Percentiles rank a stretch among this genome's conserved stretches.
Evolutionary conservation across 23 tunicate genomes (phyloP).

Genomic region (Clavelina lepadiformis): DNA sequence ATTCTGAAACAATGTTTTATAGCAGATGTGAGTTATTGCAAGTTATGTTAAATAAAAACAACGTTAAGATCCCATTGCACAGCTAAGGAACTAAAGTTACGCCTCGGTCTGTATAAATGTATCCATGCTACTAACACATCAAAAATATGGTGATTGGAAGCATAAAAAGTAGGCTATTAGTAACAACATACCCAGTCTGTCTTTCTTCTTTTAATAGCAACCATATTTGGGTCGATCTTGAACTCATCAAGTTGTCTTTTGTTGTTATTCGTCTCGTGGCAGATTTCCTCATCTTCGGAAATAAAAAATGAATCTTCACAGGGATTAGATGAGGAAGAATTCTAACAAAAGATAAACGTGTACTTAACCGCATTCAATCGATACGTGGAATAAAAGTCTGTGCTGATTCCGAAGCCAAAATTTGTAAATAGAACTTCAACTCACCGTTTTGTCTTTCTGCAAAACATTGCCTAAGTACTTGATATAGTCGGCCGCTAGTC

Average conservation of each 20-base stretch:
- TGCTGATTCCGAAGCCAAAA: neutral
- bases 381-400: neutral
- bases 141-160: too few species aligned
- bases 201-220: constrained; percentile 38
- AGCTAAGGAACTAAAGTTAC: too few species aligned
- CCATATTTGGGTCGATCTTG: constrained; percentile 24
- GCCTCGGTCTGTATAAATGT: too few species aligned
- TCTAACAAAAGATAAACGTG: too few species aligned
- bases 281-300: neutral
- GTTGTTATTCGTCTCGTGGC: neutral
- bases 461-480: constrained; percentile 24
- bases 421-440: neutral
- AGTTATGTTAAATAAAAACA: too few species aligned
- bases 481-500: constrained; percentile 61
- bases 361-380: neutral
- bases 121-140: too few species aligned
- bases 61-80: too few species aligned
- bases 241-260: neutral
- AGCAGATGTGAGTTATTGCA: too few species aligned
- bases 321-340: too few species aligned
- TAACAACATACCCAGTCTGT: constrained; percentile 60
- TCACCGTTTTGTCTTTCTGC: constrained; percentile 7
- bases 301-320: too few species aligned
- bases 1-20: constrained; percentile 34
- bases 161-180: too few species aligned